Evolutionary conservation across 1,140 invertebrate species (phyloP).

Genomic region (Aphis gossypii): DNA sequence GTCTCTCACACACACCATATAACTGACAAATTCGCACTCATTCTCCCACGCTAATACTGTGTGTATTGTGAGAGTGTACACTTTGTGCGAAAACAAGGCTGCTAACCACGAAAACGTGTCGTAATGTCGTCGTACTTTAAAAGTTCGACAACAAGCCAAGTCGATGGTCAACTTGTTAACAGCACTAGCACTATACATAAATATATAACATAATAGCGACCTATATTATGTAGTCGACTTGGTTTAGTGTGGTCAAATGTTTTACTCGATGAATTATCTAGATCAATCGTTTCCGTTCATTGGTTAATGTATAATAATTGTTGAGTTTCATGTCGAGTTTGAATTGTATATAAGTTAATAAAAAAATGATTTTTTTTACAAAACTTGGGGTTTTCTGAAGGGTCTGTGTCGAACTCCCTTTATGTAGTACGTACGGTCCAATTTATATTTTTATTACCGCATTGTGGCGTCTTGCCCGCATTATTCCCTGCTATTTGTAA

Average conservation of each 20-base stretch:
- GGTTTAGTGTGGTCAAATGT: not conserved
- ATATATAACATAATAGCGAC: not conserved
- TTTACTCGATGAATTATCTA: not conserved
- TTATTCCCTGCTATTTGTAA: not conserved
- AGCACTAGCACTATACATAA: not conserved
- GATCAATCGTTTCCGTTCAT: not conserved
- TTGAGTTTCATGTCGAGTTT: not conserved
- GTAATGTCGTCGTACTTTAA: not conserved
- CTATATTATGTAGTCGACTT: not conserved
- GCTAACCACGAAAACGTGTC: not conserved
- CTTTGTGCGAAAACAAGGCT: not conserved
- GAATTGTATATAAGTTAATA: not conserved
- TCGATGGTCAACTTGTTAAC: not conserved
- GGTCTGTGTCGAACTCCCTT: not conserved
- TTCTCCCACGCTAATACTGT: not conserved
- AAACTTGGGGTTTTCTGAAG: not conserved
- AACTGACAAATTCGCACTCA: not conserved
- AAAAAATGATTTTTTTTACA: not conserved
- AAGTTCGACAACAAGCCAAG: not conserved
- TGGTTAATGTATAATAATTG: not conserved
- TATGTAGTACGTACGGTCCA: not conserved
- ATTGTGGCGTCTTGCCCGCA: slow-evolving; percentile 10
- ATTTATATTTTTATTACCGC: not conserved
- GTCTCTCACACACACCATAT: not conserved
- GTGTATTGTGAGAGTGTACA: not conserved